Conservation (phyloP, 2,888 invertebrate species). For the Melanostoma mellinum region DNA sequence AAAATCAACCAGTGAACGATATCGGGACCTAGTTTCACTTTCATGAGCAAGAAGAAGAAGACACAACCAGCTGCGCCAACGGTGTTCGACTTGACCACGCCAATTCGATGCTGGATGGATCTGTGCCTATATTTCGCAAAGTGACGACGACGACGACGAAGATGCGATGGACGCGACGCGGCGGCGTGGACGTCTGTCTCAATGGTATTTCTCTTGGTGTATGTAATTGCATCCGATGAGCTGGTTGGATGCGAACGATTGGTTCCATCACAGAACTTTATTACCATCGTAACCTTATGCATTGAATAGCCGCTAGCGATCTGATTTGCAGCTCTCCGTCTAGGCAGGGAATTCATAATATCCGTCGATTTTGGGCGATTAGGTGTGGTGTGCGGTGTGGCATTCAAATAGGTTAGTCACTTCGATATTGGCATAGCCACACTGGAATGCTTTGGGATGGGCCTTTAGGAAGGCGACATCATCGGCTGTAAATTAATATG, state of each 20-base stretch:
- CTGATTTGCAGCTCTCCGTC: slow-evolving; percentile 50
- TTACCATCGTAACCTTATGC: slow-evolving; percentile 71
- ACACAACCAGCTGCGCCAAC: slow-evolving; percentile 7
- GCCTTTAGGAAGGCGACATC: slow-evolving; percentile 9
- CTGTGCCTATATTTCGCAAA: slow-evolving; percentile 27
- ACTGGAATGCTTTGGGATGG: slow-evolving; percentile 61
- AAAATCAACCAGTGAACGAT: slow-evolving; percentile 45
- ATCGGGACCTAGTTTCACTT: slow-evolving; percentile 67
- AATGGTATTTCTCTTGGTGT: slow-evolving; percentile 12
- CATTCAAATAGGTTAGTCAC: slow-evolving; percentile 55
- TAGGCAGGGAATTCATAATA: slow-evolving; percentile 44
- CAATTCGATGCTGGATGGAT: slow-evolving; percentile 23
- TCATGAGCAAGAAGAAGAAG: slow-evolving; percentile 40
- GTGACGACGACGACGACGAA: not conserved
- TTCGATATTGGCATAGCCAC: not conserved
- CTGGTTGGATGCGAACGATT: slow-evolving; percentile 44
- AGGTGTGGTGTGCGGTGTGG: slow-evolving; percentile 57
- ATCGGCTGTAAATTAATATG: slow-evolving; percentile 17
- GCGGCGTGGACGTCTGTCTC: slow-evolving; percentile 40
- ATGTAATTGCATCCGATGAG: slow-evolving; percentile 49
- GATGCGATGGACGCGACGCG: not conserved
- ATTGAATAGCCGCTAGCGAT: slow-evolving; percentile 71
- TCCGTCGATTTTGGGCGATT: slow-evolving; percentile 51
- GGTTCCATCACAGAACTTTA: slow-evolving; percentile 68
- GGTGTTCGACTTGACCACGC: slow-evolving; percentile 50